Percentiles rank a stretch among this genome's conserved stretches.
Evolutionary conservation across 2,797 vertebrate genomes (phyloP).

Genomic region (Lerista edwardsae): DNA sequence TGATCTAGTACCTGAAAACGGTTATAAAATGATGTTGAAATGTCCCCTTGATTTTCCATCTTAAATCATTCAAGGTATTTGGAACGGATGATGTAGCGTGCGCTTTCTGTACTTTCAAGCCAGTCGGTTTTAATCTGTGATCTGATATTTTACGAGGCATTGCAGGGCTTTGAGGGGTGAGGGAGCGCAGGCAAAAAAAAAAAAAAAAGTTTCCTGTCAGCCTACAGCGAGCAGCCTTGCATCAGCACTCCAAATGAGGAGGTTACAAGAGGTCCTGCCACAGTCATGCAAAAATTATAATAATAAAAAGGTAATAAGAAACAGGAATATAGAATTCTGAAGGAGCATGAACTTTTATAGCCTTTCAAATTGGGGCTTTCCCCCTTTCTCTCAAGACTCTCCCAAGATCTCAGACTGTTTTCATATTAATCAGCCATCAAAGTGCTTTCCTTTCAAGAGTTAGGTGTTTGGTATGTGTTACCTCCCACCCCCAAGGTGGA

Average conservation of each 20-base stretch:
- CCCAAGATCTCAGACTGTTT: conserved; percentile 40
- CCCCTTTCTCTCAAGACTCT: conserved; percentile 25
- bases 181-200: background rate
- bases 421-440: conserved; percentile 42
- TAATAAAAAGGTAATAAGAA: conserved; percentile 73
- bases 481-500: background rate
- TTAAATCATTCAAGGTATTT: conserved; percentile 57
- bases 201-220: conserved; percentile 57
- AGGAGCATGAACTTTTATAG: conserved; percentile 67
- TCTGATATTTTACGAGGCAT: conserved; percentile 68
- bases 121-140: conserved; percentile 67
- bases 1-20: conserved; percentile 49
- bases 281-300: conserved; percentile 59
- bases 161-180: conserved; percentile 43
- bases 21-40: conserved; percentile 58
- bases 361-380: conserved; percentile 46
- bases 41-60: conserved; percentile 55
- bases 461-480: background rate
- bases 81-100: conserved; percentile 54
- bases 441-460: background rate
- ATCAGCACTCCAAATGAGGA: conserved; percentile 55
- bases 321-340: conserved; percentile 61
- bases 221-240: conserved; percentile 45
- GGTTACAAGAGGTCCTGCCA: conserved; percentile 57
- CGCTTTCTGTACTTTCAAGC: conserved; percentile 61